Evolutionary conservation across 2,113 vertebrate species (phyloP), one percentile per base, ranked within the genome.

Genomic region (Halichoeres trimaculatus): DNA sequence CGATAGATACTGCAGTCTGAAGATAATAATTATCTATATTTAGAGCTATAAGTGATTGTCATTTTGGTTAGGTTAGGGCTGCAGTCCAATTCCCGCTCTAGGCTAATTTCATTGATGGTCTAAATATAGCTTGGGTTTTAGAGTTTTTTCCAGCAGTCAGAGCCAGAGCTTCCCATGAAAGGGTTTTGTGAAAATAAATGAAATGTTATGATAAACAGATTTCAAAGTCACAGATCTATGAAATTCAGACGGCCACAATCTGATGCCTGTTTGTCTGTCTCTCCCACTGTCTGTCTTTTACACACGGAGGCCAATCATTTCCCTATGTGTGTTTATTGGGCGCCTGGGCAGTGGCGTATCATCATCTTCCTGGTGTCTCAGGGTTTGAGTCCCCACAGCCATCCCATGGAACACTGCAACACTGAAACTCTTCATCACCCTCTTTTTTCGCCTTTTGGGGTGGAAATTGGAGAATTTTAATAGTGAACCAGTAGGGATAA

Each of bases 11-110:
- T 81, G 70, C 70, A 83, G 78, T 82, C 77, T 70, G 59, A 67
- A 62, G 69, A 88, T 76, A 58, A 88, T 81, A 90, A 91, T 89
- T 80, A 85, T 80, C 76, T 78, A 88, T 87, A 88, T 88, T 90
- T 89, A 88, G 81, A 88, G 81, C 79, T 77, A 66, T 84, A 80
- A 87, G 75, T 70, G 81, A 87, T 88, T 74, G 68, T 81, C 81
- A 90, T 90, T 89, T 85, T 88, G 81, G 81, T 90, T 78, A 83
- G 77, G 74, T 63, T 86, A 80, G 75, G 65, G 74, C 16, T 1
- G 41, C 69, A 78, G 65, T 84, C 85, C 73, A 85, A 82, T 61
- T 88, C 66, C 71, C 50, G 69, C 67, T 86, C 57, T 68, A 13
- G 68, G 74, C 80, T 79, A 79, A 81, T 89, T 89, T 89, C 74